Percentiles rank a stretch among this genome's conserved stretches.
phyloP scores from a whole-genome alignment of 2,797 vertebrate genomes.

The Lates japonicus region DNA sequence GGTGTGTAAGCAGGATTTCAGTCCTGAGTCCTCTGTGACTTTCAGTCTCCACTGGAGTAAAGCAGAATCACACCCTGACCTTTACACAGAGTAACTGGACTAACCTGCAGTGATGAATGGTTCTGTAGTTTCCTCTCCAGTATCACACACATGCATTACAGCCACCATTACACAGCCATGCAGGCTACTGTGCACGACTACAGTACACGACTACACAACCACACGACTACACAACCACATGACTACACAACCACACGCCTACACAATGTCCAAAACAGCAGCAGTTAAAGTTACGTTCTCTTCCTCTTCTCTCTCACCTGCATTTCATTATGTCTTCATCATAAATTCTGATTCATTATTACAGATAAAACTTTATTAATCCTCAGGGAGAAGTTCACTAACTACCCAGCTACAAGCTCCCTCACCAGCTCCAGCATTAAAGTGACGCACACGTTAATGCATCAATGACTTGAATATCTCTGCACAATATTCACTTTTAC shows the following conservation, averaged over 20 bases:
- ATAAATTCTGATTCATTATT: too few species aligned
- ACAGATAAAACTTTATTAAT: too few species aligned
- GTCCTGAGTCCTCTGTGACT: conserved; percentile 24
- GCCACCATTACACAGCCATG: too few species aligned
- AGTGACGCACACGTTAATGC: too few species aligned
- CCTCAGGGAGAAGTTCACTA: too few species aligned
- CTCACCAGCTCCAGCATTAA: too few species aligned
- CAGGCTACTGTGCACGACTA: too few species aligned
- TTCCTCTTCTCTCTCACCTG: not conserved
- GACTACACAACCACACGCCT: conserved; percentile 1
- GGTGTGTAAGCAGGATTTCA: conserved; percentile 1
- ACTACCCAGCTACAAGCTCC: too few species aligned
- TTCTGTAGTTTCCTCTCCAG: not conserved
- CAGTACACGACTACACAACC: too few species aligned
- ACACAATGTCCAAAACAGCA: not conserved
- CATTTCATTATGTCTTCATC: too few species aligned
- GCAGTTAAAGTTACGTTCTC: not conserved
- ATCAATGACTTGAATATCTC: too few species aligned
- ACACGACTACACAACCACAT: conserved; percentile 3
- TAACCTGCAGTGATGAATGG: conserved; percentile 43
- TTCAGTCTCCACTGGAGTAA: conserved; percentile 22
- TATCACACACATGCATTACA: conserved; percentile 5
- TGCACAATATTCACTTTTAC: too few species aligned
- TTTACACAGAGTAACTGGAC: conserved; percentile 26
- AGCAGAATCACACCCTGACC: conserved; percentile 10